phyloP scores from a whole-genome alignment of 64 coral and sea anemone species.

The Actinia tenebrosa region DNA sequence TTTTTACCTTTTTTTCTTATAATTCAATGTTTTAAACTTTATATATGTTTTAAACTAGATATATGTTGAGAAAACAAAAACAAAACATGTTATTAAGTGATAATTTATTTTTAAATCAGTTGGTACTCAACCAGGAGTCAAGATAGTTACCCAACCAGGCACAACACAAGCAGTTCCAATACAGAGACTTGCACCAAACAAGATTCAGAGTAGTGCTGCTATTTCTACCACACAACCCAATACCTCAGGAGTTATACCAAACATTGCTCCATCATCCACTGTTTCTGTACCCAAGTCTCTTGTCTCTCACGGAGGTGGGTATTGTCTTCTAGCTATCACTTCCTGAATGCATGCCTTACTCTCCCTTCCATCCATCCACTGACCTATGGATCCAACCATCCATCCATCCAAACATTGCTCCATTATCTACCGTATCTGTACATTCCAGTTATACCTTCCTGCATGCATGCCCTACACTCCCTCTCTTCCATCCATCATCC shows the following conservation, averaged over 20 bases:
- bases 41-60: no score
- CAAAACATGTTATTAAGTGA: no score
- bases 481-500: no score
- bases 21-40: no score
- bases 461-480: no score
- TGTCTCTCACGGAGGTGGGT: constrained; percentile 3
- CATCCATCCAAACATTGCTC: not conserved
- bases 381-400: no score
- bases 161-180: constrained; percentile 21
- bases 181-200: constrained; percentile 54
- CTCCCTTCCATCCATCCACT: not conserved
- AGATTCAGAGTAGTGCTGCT: constrained; percentile 19
- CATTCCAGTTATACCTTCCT: no score
- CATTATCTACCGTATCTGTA: no score
- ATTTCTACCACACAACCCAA: constrained; percentile 27
- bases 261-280: constrained; percentile 50
- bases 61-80: no score
- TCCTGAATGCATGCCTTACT: not conserved
- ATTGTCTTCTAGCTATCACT: not conserved
- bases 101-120: not conserved
- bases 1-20: no score
- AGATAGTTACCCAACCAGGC: constrained; percentile 19
- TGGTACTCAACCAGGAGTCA: not conserved
- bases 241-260: constrained; percentile 22
- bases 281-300: constrained; percentile 28